These are phyloP conservation scores for Drosophila pseudotakahashii DNA, from an alignment of 2,888 invertebrate genomes.

Conservation along the genomic window DNA sequence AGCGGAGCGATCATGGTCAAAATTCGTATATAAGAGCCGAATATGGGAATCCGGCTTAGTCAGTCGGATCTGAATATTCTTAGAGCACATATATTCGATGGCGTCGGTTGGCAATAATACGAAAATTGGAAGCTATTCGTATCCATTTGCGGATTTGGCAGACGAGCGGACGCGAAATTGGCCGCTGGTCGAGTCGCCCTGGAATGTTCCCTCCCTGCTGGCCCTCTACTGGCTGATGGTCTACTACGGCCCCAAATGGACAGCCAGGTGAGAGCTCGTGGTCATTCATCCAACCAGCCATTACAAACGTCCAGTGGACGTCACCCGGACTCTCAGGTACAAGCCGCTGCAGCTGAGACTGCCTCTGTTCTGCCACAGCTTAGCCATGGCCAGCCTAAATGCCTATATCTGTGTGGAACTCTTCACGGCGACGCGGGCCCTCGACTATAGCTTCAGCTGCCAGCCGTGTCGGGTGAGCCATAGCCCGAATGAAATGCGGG, in stretches of 20 bases:
- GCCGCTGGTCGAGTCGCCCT: constrained; percentile 93
- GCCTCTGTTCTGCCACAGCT: constrained; percentile 93
- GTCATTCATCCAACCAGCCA: not conserved
- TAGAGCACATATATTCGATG: constrained; percentile 12
- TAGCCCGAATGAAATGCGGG: constrained; percentile 88
- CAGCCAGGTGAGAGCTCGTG: constrained; percentile 86
- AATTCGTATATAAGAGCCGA: not conserved
- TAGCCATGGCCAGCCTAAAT: constrained; percentile 92
- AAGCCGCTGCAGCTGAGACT: constrained; percentile 90
- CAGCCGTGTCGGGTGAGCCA: constrained; percentile 92
- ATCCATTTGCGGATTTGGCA: constrained; percentile 57
- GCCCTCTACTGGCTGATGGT: constrained; percentile 90
- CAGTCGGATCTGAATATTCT: constrained; percentile 24
- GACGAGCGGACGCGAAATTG: constrained; percentile 93
- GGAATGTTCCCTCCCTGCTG: constrained; percentile 89
- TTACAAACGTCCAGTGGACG: not conserved
- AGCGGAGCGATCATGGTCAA: constrained; percentile 37
- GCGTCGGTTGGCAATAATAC: constrained; percentile 29
- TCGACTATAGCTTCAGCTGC: constrained; percentile 93
- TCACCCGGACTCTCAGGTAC: constrained; percentile 79
- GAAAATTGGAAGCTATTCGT: constrained; percentile 45
- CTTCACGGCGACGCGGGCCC: constrained; percentile 89
- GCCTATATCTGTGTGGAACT: constrained; percentile 89
- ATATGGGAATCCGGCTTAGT: not conserved
- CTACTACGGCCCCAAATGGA: constrained; percentile 91